Evolutionary conservation across 2,113 vertebrate genomes (phyloP), one percentile per base, ranked within the genome.

Genomic region (Nothobranchius furzeri): DNA sequence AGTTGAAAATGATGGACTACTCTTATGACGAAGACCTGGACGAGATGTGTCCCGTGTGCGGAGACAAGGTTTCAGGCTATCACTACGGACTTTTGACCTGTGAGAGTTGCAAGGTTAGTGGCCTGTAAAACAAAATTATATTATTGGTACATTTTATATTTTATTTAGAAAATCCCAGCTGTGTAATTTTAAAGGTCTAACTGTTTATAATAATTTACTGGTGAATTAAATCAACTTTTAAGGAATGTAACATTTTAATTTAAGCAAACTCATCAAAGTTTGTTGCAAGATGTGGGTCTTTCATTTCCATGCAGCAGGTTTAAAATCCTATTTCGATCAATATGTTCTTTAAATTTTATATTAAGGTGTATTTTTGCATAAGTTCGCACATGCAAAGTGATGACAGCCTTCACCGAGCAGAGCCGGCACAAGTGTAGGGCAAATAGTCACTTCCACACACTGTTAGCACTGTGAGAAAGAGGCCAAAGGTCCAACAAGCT

Each of bases 1-100:
- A 96, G 85, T 95, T 97, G 94, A 98, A 98, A 94, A 99, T 98
- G 98, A 98, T 99, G 96, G 97, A 96, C 94, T 99, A 99, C 86
- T 96, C 96, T 58, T 99, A 99, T 1, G 97, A 99, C 86, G 98
- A 99, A 91, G 98, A 99, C 76, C 89, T 99, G 64, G 97, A 99
- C 86, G 98, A 99, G 82, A 94, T 99, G 82, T 99, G 98, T 89
- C 98, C 98, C 1, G 98, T 99, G 71, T 99, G 98, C 68, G 98
- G 97, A 86, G 98, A 99, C 90, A 98, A 98, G 89, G 98, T 99
- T 68, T 99, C 98, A 51, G 98, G 98, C 14, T 99, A 99, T 89
- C 98, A 99, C 84, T 99, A 99, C 36, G 98, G 98, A 79, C 95
- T 99, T 37, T 93, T 99, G 87, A 99, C 98, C 89, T 99, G 98